Evolutionary conservation across 2,113 vertebrate genomes (phyloP).

Genomic region (Fukomys damarensis): DNA sequence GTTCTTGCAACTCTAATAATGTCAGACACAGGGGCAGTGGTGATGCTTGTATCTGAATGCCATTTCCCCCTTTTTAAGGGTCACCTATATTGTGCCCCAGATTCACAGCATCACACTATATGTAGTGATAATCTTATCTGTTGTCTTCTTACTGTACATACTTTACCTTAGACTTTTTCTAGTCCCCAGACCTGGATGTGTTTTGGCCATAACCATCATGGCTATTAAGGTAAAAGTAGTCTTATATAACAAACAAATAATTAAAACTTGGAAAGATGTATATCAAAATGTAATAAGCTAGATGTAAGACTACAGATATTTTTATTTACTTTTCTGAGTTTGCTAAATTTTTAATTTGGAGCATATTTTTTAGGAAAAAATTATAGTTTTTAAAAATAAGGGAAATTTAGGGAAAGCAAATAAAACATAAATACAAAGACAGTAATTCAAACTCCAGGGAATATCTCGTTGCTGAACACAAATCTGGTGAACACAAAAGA

Average conservation of each 20-base stretch:
- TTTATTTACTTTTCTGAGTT: conserved; percentile 15
- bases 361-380: neutral
- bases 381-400: neutral
- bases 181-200: neutral
- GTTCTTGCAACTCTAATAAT: neutral
- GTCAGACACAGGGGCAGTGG: neutral
- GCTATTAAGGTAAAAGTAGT: neutral
- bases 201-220: neutral
- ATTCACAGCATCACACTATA: neutral
- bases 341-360: conserved; percentile 11
- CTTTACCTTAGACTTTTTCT: neutral
- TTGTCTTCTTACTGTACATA: neutral
- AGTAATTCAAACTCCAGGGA: neutral
- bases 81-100: neutral
- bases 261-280: neutral
- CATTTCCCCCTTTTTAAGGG: neutral
- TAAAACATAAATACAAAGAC: neutral
- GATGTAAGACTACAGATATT: neutral
- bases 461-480: neutral
- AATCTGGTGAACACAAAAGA: neutral
- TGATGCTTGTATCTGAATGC: neutral
- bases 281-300: neutral
- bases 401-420: neutral
- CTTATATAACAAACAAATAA: neutral
- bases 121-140: neutral